Evolutionary conservation across 23 tunicate genomes (phyloP).

Genomic region (Trididemnum nubilum): DNA sequence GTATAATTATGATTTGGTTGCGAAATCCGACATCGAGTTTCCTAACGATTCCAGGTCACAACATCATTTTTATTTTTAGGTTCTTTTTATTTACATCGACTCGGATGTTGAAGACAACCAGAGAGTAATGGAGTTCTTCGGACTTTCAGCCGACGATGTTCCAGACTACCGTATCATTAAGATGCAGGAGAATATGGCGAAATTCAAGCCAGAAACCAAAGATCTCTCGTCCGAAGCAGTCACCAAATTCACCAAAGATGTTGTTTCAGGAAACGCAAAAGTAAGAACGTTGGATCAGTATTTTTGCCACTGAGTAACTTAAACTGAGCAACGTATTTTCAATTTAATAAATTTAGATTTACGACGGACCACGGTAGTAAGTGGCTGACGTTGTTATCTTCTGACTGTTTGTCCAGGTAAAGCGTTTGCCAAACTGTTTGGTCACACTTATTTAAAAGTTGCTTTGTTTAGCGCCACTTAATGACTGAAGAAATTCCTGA

Average conservation of each 20-base stretch:
- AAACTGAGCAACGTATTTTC: neutral
- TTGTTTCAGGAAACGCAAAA: constrained; percentile 48
- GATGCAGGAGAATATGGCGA: constrained; percentile 99
- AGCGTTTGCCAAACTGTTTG: too few species aligned
- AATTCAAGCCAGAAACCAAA: constrained; percentile 79
- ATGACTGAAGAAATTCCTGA: constrained; percentile 92
- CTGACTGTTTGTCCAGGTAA: too few species aligned
- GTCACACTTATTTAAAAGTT: too few species aligned
- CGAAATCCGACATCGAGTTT: too few species aligned
- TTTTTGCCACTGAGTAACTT: too few species aligned
- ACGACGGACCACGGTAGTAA: too few species aligned
- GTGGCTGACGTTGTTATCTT: too few species aligned
- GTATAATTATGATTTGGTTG: too few species aligned
- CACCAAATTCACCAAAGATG: constrained; percentile 61
- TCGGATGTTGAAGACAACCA: constrained; percentile 90
- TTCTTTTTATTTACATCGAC: constrained; percentile 92
- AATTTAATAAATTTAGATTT: too few species aligned
- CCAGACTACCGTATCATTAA: constrained; percentile 94
- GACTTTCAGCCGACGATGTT: constrained; percentile 67
- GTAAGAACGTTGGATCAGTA: too few species aligned
- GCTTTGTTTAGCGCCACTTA: constrained; percentile 62
- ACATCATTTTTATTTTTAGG: too few species aligned
- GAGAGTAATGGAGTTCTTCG: constrained; percentile 99
- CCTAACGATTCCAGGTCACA: too few species aligned
- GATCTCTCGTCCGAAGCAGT: constrained; percentile 58